These are phyloP conservation scores for Alexandromys fortis DNA, from an alignment of 2,113 vertebrate genomes.

Conservation along the genomic window DNA sequence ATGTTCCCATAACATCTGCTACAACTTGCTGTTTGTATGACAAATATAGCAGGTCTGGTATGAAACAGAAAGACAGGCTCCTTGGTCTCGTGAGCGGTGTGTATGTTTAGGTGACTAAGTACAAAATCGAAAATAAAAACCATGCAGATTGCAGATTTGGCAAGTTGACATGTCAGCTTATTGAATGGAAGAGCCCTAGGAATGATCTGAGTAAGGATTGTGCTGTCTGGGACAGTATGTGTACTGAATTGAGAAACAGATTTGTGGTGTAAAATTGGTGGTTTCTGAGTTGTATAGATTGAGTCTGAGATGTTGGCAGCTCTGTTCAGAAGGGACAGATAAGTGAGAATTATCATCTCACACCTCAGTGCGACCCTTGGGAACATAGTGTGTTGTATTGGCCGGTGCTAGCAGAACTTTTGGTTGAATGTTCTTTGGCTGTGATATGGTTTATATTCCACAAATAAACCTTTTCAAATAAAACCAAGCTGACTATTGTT, in stretches of 20 bases:
- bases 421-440: background rate
- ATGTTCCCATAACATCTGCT: slow-evolving; percentile 23
- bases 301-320: background rate
- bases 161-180: background rate
- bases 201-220: background rate
- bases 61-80: background rate
- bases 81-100: background rate
- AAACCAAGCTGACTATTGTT: background rate
- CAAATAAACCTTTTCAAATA: slow-evolving; percentile 29
- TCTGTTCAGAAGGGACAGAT: background rate
- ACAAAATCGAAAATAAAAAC: background rate
- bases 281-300: background rate
- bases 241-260: background rate
- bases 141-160: background rate
- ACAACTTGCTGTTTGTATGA: slow-evolving; percentile 20
- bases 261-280: background rate
- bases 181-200: background rate
- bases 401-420: background rate
- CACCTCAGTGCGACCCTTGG: background rate
- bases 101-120: background rate
- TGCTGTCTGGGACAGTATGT: background rate
- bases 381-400: background rate
- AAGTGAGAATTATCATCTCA: background rate
- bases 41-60: background rate
- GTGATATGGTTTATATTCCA: background rate